Percentiles rank a stretch among this genome's conserved stretches.
These are phyloP conservation scores for Drosophila tropicalis DNA, from an alignment of 1,140 invertebrate species.

Conservation along the genomic window DNA sequence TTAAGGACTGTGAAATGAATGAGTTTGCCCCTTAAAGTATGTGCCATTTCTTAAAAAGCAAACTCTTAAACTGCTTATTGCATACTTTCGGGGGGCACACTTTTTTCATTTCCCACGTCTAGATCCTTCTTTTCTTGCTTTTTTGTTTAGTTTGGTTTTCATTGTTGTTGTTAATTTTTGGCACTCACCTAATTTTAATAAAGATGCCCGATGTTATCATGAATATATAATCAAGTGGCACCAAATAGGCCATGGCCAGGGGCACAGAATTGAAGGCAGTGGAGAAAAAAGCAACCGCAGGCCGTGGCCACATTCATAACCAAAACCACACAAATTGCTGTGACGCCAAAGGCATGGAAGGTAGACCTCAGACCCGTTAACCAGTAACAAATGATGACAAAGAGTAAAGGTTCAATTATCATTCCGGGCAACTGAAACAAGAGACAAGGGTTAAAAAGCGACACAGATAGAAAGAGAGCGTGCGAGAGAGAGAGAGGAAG, in stretches of 20 bases:
- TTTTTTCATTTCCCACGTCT: too few species aligned
- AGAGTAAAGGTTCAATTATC: slow-evolving; percentile 90
- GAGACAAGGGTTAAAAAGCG: not conserved
- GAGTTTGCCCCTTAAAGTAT: too few species aligned
- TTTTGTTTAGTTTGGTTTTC: too few species aligned
- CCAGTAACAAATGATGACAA: slow-evolving; percentile 91
- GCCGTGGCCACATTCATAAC: slow-evolving; percentile 93
- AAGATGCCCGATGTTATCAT: slow-evolving; percentile 95
- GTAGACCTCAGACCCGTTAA: slow-evolving; percentile 88
- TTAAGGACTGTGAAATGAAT: too few species aligned
- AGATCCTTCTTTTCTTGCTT: too few species aligned
- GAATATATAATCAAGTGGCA: slow-evolving; percentile 93
- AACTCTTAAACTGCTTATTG: too few species aligned
- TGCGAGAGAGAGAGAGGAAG: not conserved
- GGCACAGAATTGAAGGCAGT: slow-evolving; percentile 91
- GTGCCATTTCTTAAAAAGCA: too few species aligned
- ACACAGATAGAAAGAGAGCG: not conserved
- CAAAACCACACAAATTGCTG: slow-evolving; percentile 87
- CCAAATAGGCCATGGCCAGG: slow-evolving; percentile 91
- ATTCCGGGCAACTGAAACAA: slow-evolving; percentile 89
- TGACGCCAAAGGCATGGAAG: slow-evolving; percentile 88
- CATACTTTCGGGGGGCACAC: too few species aligned
- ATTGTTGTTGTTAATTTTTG: not conserved
- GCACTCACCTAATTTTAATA: slow-evolving; percentile 89
- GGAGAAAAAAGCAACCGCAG: slow-evolving; percentile 93